phyloP scores from a whole-genome alignment of 2,113 vertebrate genomes.

The Glaucomys volans region DNA sequence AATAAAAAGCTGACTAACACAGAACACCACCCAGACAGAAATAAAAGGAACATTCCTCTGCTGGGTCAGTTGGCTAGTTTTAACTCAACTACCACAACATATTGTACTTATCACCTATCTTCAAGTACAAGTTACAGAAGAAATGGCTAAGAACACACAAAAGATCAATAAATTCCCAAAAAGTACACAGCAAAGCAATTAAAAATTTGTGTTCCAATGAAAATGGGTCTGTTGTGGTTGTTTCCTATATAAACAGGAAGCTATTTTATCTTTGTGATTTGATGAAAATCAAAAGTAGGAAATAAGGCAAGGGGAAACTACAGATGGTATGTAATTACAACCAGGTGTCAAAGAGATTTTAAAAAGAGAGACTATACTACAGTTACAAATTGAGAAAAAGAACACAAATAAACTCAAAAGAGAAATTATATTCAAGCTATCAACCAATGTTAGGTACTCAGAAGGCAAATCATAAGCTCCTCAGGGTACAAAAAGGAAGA shows the following conservation, averaged over 20 bases:
- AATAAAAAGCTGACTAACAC: no score
- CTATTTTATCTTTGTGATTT: conserved; percentile 6
- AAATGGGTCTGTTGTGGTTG: background rate
- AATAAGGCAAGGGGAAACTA: conserved; percentile 23
- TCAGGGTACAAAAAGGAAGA: background rate
- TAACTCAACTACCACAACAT: background rate
- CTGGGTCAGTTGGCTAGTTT: background rate
- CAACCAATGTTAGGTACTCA: background rate
- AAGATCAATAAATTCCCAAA: background rate
- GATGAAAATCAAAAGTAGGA: conserved; percentile 4
- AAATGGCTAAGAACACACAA: background rate
- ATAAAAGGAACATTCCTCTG: background rate
- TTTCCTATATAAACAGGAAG: background rate
- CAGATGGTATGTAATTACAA: background rate
- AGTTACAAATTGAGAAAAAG: conserved; percentile 1
- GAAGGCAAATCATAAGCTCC: background rate
- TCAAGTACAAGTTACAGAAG: background rate
- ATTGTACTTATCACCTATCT: background rate
- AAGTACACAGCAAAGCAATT: background rate
- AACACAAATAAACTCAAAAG: conserved; percentile 40
- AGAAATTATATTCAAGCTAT: conserved; percentile 8
- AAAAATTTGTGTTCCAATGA: background rate
- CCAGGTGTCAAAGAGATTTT: background rate
- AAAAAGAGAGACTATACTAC: background rate
- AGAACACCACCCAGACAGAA: background rate